phyloP scores from a whole-genome alignment of 2,888 invertebrate species.

The Pantelozetes paolii region DNA sequence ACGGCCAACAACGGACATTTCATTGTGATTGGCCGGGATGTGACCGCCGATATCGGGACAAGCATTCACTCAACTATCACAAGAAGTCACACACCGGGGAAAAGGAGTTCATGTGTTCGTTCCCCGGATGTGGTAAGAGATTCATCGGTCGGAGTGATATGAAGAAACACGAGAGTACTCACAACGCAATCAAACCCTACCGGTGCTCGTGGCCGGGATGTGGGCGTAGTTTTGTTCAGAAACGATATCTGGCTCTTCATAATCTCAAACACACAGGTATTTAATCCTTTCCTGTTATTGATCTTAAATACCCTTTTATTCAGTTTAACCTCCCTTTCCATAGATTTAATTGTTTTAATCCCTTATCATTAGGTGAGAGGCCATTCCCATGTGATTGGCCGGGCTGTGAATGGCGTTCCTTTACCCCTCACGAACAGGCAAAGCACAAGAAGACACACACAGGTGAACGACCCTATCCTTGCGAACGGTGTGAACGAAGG shows the following conservation, averaged over 20 bases:
- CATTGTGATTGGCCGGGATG: conserved; percentile 30
- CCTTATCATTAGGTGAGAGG: background rate
- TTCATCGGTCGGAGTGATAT: conserved; percentile 16
- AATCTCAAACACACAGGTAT: conserved; percentile 11
- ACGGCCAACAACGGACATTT: background rate
- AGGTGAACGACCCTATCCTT: conserved; percentile 25
- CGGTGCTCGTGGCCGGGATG: conserved; percentile 20
- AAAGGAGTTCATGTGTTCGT: conserved; percentile 17
- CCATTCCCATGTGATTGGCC: conserved; percentile 27
- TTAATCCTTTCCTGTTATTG: background rate
- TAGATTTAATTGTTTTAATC: background rate
- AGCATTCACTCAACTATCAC: conserved; percentile 10
- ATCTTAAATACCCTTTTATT: background rate
- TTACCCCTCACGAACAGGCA: conserved; percentile 31
- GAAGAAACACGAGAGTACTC: conserved; percentile 4
- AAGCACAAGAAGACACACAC: conserved; percentile 35
- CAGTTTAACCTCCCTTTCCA: background rate
- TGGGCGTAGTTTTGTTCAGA: background rate
- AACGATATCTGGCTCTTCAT: background rate
- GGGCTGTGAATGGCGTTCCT: conserved; percentile 26
- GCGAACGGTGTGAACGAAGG: conserved; percentile 25
- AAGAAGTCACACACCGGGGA: background rate
- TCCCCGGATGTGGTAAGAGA: background rate
- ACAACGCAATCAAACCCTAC: conserved; percentile 14
- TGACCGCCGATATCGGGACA: conserved; percentile 9